These are phyloP conservation scores for Carettochelys insculpta DNA, from an alignment of 2,113 vertebrate genomes.

Conservation along the genomic window DNA sequence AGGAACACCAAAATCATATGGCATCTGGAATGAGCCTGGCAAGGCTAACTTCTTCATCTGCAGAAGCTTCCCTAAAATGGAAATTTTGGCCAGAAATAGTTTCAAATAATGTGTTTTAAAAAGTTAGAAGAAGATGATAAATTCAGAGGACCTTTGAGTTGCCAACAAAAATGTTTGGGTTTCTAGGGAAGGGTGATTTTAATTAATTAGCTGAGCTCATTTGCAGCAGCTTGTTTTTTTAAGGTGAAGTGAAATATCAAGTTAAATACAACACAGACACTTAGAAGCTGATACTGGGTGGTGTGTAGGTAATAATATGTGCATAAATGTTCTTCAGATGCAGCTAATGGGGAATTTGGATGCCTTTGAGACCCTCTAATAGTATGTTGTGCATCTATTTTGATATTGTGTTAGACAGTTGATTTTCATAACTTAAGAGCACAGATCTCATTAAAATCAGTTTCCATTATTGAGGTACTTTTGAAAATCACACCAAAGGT, in stretches of 20 bases:
- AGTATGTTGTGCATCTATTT: not conserved
- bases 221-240: constrained; percentile 45
- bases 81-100: constrained; percentile 54
- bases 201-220: constrained; percentile 63
- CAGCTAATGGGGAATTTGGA: not conserved
- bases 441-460: not conserved
- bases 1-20: constrained; percentile 32
- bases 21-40: constrained; percentile 62
- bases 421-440: not conserved
- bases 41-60: constrained; percentile 59
- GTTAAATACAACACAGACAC: constrained; percentile 43
- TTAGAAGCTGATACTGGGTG: not conserved
- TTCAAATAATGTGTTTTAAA: constrained; percentile 75
- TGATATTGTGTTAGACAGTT: not conserved
- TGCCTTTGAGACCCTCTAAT: not conserved
- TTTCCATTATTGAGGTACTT: not conserved
- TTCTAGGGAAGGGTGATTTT: constrained; percentile 64
- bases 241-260: constrained; percentile 45
- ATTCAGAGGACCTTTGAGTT: constrained; percentile 47
- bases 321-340: not conserved
- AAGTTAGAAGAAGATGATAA: too few species aligned
- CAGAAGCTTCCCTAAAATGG: constrained; percentile 65
- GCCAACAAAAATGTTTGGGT: constrained; percentile 73
- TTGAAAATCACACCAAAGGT: not conserved
- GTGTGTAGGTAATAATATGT: not conserved